Conservation (phyloP, 2,888 invertebrate genomes). For the Biston betularia region DNA sequence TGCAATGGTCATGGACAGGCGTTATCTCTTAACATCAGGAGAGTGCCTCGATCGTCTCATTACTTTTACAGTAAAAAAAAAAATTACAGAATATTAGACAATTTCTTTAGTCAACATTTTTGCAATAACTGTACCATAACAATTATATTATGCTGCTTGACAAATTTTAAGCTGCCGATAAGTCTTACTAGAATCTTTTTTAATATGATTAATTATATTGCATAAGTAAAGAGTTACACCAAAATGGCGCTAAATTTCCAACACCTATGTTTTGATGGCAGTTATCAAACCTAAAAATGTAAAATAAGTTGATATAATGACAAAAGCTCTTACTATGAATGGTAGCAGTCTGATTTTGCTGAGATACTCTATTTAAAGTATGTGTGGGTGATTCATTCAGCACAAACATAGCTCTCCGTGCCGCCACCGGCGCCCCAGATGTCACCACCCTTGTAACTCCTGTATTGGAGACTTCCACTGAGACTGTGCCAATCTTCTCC, state of each 20-base stretch:
- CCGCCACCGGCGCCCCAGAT: constrained; percentile 69
- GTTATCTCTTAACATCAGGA: no score
- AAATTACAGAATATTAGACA: neutral
- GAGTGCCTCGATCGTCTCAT: no score
- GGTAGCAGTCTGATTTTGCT: constrained; percentile 81
- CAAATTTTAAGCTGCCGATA: neutral
- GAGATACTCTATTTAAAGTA: constrained; percentile 75
- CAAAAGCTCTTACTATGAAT: constrained; percentile 74
- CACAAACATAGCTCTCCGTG: constrained; percentile 81
- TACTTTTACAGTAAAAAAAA: no score
- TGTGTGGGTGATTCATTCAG: constrained; percentile 77
- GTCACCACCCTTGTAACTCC: constrained; percentile 78
- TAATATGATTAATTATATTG: neutral
- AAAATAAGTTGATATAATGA: neutral
- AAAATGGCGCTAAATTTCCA: neutral
- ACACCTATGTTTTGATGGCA: neutral
- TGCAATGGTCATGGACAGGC: no score
- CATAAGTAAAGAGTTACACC: neutral
- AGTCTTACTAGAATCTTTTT: neutral
- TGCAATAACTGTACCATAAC: neutral
- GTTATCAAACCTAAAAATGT: no score
- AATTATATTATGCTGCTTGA: constrained; percentile 1
- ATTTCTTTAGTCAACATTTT: neutral
- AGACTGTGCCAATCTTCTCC: constrained; percentile 79
- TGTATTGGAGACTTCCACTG: constrained; percentile 76